Evolutionary conservation across 2,888 invertebrate species (phyloP), one percentile per base, ranked within the genome.

Genomic region (Mimas tiliae): DNA sequence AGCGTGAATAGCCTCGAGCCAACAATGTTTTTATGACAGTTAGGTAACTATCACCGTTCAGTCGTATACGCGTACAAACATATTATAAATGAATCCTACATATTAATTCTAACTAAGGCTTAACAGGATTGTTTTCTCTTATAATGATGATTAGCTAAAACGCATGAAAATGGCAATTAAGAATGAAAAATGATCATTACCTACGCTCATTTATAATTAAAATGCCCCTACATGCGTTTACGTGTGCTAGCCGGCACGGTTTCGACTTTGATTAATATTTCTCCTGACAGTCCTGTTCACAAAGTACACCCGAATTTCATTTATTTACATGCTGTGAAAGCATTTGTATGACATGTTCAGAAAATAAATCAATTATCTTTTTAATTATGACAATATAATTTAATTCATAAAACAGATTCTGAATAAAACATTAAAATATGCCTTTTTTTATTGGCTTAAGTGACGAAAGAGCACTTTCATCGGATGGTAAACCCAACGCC

Each of bases 161-260:
- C 83, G 84, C 77, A 86, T 83, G 84, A 82, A 87, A 89, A 88
- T 84, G 85, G 86, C 91, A 89, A 92, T 93, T 92, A 90, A 82
- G 88, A 83, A 89, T 93, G 93, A 93, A 93, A 91, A 93, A 93
- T 93, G 91, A 91, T 91, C 83, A 90, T 89, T 89, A n/a, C n/a
- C n/a, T n/a, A 86, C 85, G 74, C 73, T 72, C 84, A 82, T 82
- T 83, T 84, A 87, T 93, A 92, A 93, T 93, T 93, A 93, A 93
- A 93, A 92, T 85, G 84, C 85, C 83, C 81, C 85, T 82, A 83
- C 86, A 85, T 83, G 80, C 71, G 72, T 74, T 70, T 86, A 80
- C 77, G 78, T 81, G 75, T 81, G 81, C 82, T 82, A 82, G 85
- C 82, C 81, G 80, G 75, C 38, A 33, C 63, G 33, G 64, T 82